Evolutionary conservation across 2,797 vertebrate genomes (phyloP).

Genomic region (Chaetodon trifasciatus): DNA sequence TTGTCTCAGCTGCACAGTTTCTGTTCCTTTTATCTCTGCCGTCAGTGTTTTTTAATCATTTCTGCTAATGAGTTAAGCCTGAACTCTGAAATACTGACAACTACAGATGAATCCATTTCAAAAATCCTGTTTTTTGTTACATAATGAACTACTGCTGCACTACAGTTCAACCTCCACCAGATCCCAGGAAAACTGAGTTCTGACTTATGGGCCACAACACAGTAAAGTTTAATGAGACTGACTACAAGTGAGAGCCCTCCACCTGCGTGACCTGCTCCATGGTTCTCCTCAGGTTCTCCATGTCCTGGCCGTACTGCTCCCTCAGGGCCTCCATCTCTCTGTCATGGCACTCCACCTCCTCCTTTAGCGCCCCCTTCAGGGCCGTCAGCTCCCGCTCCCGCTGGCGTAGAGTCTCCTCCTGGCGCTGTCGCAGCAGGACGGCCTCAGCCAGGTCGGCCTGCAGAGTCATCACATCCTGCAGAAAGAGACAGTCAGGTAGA

Average conservation of each 20-base stretch:
- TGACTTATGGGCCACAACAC: neutral
- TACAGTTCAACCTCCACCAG: neutral
- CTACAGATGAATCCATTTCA: neutral
- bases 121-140: neutral
- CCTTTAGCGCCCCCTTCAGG: constrained; percentile 94
- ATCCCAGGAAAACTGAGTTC: neutral
- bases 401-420: constrained; percentile 90
- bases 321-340: constrained; percentile 90
- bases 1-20: constrained; percentile 7
- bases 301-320: constrained; percentile 90
- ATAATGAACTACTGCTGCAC: neutral
- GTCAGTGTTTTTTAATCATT: constrained; percentile 4
- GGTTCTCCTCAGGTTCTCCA: constrained; percentile 89
- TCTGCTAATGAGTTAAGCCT: neutral
- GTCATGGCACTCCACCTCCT: constrained; percentile 94
- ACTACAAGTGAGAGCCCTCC: neutral
- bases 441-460: constrained; percentile 89
- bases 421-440: constrained; percentile 81
- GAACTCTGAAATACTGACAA: constrained; percentile 3
- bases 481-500: neutral
- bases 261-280: constrained; percentile 90
- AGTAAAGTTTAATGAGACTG: no score
- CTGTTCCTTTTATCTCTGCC: constrained; percentile 16
- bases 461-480: constrained; percentile 88
- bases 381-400: constrained; percentile 93